Evolutionary conservation across 2,888 invertebrate species (phyloP), one percentile per base, ranked within the genome.

Genomic region (Baccha elongata): DNA sequence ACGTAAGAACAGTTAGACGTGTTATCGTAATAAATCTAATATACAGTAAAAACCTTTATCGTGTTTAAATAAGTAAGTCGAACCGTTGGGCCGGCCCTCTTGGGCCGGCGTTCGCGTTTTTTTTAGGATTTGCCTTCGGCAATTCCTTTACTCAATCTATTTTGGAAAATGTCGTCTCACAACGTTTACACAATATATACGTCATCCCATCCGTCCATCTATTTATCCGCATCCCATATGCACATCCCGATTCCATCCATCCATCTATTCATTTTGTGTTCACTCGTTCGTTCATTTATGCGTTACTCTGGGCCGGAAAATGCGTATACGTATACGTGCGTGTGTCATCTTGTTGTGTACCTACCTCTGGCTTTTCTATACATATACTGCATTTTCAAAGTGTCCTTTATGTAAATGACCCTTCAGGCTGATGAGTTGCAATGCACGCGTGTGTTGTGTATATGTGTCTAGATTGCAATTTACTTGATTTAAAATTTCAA

Each of bases 401-500:
- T 52, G 81, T 73, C 68, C 83, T 78, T 68, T 73, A 73, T 78
- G 55, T 64, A 83, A 78, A 73, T 83, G 78, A 78, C 78, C 68
- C 68, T 64, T 44, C 62, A 46, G 69, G 53, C 53, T 53, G 4
- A 17, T 53, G 35, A 52, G 17, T 13, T 60, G n/a, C 1, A 17
- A 40, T 26, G n/a, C 5, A 13, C 37, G 15, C 7, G 13, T 13
- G 5, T 8, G n/a, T 11, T n/a, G 17, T 29, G 6, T 37, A 19
- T 13, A 42, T 79, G 67, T 68, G 62, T 48, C 68, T 44, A 29
- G 72, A 62, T 78, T 68, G 72, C 83, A 83, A 83, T 83, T 83
- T 78, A 68, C 83, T 83, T 83, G 78, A 83, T 78, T 83, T 83
- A 68, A 83, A 83, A 62, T 73, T 73, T 83, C 50, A 55, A 78